Evolutionary conservation across 2,797 vertebrate genomes (phyloP).

Genomic region (Mus caroli): DNA sequence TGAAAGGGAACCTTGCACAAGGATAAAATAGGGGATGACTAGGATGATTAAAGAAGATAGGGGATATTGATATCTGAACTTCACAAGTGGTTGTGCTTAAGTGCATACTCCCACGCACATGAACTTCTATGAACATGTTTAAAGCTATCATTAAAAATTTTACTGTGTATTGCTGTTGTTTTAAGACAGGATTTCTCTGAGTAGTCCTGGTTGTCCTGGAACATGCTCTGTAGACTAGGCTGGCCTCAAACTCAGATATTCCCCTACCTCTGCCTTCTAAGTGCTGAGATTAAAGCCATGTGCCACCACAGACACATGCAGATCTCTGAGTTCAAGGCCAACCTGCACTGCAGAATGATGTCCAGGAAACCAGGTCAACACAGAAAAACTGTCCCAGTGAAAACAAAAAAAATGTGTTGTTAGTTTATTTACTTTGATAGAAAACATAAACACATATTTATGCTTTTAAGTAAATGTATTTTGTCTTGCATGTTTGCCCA

Average conservation of each 20-base stretch:
- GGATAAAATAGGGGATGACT: neutral
- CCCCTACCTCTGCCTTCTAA: neutral
- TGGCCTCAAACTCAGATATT: neutral
- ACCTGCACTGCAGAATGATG: neutral
- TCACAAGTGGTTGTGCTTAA: neutral
- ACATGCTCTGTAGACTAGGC: neutral
- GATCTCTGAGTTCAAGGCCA: neutral
- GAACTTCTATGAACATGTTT: no score
- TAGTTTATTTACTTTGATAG: neutral
- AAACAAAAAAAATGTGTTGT: neutral
- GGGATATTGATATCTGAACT: neutral
- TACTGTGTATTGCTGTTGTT: neutral
- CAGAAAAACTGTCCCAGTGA: neutral
- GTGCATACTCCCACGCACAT: neutral
- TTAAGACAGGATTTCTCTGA: neutral
- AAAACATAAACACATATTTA: neutral
- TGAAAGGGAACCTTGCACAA: neutral
- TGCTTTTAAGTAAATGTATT: no score
- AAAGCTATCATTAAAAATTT: neutral
- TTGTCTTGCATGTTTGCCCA: neutral
- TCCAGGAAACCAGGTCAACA: neutral
- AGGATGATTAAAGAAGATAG: neutral
- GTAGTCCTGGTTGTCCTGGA: neutral
- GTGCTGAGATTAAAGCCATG: neutral
- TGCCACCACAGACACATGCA: neutral